phyloP scores from a whole-genome alignment of 2,797 vertebrate genomes.

The Scleropages formosus region DNA sequence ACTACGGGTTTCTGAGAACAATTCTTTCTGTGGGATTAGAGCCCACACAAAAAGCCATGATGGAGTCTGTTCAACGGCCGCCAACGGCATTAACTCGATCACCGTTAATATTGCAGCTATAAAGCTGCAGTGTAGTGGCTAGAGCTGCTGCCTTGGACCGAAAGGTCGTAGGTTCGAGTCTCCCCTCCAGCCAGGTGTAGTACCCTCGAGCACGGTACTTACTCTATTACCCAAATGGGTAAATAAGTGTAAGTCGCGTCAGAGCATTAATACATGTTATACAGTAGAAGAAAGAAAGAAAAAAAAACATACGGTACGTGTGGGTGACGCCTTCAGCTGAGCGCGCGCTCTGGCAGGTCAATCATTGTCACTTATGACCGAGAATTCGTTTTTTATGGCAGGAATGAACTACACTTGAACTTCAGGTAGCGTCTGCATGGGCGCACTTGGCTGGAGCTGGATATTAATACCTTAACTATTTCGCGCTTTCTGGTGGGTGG shows the following conservation, averaged over 20 bases:
- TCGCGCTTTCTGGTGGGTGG: conserved; percentile 38
- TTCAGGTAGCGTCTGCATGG: conserved; percentile 52
- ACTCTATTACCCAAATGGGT: too few relatives aligned
- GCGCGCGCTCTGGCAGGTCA: background rate
- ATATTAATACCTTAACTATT: conserved; percentile 39
- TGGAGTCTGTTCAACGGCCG: background rate
- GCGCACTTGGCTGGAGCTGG: conserved; percentile 32
- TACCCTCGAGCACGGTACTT: too few relatives aligned
- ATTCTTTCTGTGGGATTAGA: background rate
- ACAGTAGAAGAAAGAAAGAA: too few relatives aligned
- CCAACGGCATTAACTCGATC: background rate
- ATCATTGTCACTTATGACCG: conserved; percentile 2
- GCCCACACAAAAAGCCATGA: background rate
- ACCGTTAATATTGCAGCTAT: background rate
- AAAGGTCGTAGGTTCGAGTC: too few relatives aligned
- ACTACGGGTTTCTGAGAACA: background rate
- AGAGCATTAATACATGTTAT: too few relatives aligned
- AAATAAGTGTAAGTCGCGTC: too few relatives aligned
- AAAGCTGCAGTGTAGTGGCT: background rate
- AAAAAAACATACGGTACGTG: background rate
- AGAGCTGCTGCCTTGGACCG: too few relatives aligned
- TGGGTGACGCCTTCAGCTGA: background rate
- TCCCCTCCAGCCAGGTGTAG: too few relatives aligned
- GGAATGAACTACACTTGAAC: conserved; percentile 62
- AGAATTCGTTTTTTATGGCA: conserved; percentile 25